A percentile compares a stretch with the other conserved stretches of the same genome.
Evolutionary conservation across 2,113 vertebrate species (phyloP).

Genomic region (Oncorhynchus masou): DNA sequence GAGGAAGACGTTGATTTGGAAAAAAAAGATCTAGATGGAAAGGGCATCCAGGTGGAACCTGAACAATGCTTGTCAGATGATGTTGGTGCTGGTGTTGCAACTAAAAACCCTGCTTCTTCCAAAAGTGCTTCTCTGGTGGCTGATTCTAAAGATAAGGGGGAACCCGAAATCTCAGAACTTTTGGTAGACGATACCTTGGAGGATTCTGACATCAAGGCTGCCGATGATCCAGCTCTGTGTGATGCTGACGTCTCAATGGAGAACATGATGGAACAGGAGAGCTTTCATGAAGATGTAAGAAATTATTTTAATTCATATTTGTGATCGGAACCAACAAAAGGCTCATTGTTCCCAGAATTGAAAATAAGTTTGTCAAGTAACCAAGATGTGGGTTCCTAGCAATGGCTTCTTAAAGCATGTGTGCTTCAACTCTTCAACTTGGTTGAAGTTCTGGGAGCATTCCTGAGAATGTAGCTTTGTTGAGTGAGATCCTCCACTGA

Average conservation of each 20-base stretch:
- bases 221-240: conserved; percentile 1
- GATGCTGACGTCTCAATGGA: conserved; percentile 10
- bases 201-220: background rate
- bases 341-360: background rate
- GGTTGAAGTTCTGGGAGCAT: no score
- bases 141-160: background rate
- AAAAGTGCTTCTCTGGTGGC: background rate
- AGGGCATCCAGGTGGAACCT: conserved; percentile 52
- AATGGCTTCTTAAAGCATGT: background rate
- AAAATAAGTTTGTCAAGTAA: background rate
- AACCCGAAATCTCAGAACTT: background rate
- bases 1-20: conserved; percentile 15
- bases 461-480: background rate
- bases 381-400: background rate
- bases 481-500: background rate
- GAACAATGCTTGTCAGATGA: conserved; percentile 11
- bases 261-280: conserved; percentile 20
- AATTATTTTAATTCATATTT: background rate
- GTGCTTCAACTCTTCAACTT: background rate
- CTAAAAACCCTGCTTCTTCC: background rate
- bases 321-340: background rate
- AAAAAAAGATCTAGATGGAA: conserved; percentile 1
- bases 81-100: background rate
- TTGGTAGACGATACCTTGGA: background rate
- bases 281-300: conserved; percentile 10